A percentile compares a stretch with the other conserved stretches of the same genome.
These are phyloP conservation scores for Bugulina stolonifera DNA, from an alignment of 2,888 invertebrate genomes.

Conservation along the genomic window DNA sequence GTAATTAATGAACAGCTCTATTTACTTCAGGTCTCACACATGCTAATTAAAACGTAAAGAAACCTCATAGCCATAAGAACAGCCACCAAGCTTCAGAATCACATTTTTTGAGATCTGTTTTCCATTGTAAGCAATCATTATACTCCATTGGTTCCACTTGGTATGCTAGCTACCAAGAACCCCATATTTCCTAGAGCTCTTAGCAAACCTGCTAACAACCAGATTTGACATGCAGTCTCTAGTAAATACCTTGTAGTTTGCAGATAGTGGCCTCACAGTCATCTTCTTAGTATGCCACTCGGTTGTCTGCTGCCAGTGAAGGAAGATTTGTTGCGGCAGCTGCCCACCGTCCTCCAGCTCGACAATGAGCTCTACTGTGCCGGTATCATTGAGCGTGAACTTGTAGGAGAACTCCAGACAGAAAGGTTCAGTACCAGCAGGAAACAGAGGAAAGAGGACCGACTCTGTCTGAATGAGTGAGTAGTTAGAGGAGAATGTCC, in stretches of 20 bases:
- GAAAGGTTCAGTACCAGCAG: background rate
- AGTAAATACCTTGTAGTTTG: background rate
- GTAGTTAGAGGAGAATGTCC: background rate
- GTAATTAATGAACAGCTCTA: too few species aligned
- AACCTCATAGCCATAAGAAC: too few species aligned
- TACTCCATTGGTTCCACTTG: too few species aligned
- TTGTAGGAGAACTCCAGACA: conserved; percentile 6
- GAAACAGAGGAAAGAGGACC: background rate
- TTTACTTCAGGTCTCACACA: too few species aligned
- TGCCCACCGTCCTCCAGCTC: background rate
- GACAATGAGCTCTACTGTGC: background rate
- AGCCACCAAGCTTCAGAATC: too few species aligned
- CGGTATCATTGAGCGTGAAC: background rate
- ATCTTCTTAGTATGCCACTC: background rate
- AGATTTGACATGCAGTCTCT: too few species aligned
- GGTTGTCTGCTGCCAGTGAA: background rate
- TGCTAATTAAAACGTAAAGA: too few species aligned
- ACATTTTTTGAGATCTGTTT: too few species aligned
- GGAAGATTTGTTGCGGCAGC: background rate
- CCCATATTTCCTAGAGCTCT: too few species aligned
- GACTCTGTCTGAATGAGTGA: background rate
- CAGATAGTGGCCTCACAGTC: background rate
- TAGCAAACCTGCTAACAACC: too few species aligned
- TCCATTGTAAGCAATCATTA: too few species aligned
- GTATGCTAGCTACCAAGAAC: too few species aligned